phyloP scores from a whole-genome alignment of 2,113 vertebrate species.

The Aptenodytes forsteri region DNA sequence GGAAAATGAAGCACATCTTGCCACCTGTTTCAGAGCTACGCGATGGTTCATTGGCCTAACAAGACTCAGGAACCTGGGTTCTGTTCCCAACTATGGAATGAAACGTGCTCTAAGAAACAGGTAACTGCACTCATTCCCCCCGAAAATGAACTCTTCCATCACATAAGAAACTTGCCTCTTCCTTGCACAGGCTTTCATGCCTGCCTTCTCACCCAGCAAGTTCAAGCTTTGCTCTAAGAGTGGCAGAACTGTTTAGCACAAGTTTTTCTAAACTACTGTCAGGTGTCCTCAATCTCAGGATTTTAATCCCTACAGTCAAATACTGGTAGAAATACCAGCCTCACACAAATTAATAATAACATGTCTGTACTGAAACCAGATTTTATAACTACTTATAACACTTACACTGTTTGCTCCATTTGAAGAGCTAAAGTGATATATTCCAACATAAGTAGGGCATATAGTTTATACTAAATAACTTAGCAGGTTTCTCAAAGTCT shows the following conservation, averaged over 20 bases:
- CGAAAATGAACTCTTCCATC: not conserved
- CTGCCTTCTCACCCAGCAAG: not conserved
- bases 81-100: not conserved
- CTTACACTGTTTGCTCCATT: not conserved
- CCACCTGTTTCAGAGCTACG: not conserved
- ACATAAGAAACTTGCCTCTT: accelerated
- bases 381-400: not conserved
- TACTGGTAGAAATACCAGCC: not conserved
- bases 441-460: not conserved
- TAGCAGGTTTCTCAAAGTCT: not conserved
- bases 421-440: not conserved
- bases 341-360: not conserved
- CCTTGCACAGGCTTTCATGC: not conserved
- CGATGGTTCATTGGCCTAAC: not conserved
- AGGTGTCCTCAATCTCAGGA: not conserved
- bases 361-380: not conserved
- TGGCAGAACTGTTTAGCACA: not conserved
- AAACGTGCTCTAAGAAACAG: not conserved
- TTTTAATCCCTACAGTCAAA: not conserved
- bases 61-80: not conserved
- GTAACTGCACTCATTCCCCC: not conserved
- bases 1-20: not conserved
- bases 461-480: not conserved
- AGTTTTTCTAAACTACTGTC: not conserved
- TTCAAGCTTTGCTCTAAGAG: not conserved